Evolutionary conservation across 2,888 invertebrate genomes (phyloP), one percentile per base, ranked within the genome.

Genomic region (Drosophila mimetica): DNA sequence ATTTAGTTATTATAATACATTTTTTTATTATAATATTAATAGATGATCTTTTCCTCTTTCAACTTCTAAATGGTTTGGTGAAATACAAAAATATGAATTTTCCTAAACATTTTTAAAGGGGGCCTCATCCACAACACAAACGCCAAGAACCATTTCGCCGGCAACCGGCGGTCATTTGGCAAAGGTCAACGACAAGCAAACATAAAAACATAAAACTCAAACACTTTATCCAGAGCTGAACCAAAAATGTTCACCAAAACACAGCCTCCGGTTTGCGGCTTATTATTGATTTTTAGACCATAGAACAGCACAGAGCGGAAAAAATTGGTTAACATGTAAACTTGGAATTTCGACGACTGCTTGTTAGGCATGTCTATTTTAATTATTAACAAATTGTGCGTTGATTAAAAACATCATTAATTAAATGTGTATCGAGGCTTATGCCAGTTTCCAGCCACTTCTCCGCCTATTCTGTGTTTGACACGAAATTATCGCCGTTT

Each of bases 161-260:
- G 16, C 36, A 37, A 57, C 41, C 61, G 59, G 47, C 71, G 78
- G 75, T 78, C 85, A 71, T 75, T 75, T 58, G 30, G 58, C 66
- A 81, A 82, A 79, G 83, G 83, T 86, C 79, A 79, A 75, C 63
- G 37, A 64, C 28, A 52, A 65, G 41, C 57, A 28, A 30, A 36
- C 46, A 52, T 18, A 28, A 36, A 60, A 36, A 30, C 13, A 2
- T 22, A 16, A 28, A 63, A 63, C 50, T 42, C 2, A 65, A 50
- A 50, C 34, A 64, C 36, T 36, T 42, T 39, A 50, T 44, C 22
- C 51, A 51, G 42, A 50, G 13, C 39, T 7, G 2, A 60, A 7
- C 14, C 20, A 6, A 22, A 34, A 61, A 39, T 22, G 9, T 32
- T n/a, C 30, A 8, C 9, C 14, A 28, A 65, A 28, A 65, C 34